These are phyloP conservation scores for Gymnopithys bicolor DNA, from an alignment of 2,797 vertebrate genomes.

Conservation along the genomic window DNA sequence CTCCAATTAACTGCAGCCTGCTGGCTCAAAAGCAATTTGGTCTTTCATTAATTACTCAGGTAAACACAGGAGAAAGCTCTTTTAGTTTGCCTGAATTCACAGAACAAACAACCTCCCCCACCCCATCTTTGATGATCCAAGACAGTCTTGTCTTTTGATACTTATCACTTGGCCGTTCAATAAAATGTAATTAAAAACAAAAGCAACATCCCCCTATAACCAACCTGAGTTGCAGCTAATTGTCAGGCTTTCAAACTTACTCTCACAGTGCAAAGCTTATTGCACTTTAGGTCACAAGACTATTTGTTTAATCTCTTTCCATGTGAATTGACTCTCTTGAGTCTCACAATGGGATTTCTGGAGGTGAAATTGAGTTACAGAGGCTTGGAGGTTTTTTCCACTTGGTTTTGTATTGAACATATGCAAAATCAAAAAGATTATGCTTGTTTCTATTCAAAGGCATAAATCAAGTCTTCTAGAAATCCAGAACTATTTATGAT, in stretches of 20 bases:
- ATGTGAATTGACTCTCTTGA: background rate
- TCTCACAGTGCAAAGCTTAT: background rate
- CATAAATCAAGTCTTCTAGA: background rate
- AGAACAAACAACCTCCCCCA: conserved; percentile 25
- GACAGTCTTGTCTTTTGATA: conserved; percentile 65
- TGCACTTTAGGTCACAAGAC: conserved; percentile 5
- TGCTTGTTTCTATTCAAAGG: background rate
- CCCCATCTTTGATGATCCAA: conserved; percentile 68
- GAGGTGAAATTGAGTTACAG: background rate
- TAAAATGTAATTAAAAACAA: conserved; percentile 65
- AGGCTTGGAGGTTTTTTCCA: background rate
- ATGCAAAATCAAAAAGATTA: background rate
- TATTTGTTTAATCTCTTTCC: conserved; percentile 38
- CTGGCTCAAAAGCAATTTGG: conserved; percentile 49
- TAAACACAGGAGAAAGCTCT: conserved; percentile 37
- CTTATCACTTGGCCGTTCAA: conserved; percentile 60
- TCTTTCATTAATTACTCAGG: conserved; percentile 41
- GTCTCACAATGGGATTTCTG: background rate
- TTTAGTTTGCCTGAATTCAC: conserved; percentile 29
- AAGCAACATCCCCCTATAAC: conserved; percentile 33
- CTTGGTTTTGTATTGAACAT: background rate
- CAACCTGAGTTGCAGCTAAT: conserved; percentile 32
- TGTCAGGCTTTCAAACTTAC: conserved; percentile 14
- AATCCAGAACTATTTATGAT: background rate
- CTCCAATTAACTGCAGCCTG: conserved; percentile 37